Evolutionary conservation across 2,888 invertebrate genomes (phyloP).

Genomic region (Cheilosia variabilis): DNA sequence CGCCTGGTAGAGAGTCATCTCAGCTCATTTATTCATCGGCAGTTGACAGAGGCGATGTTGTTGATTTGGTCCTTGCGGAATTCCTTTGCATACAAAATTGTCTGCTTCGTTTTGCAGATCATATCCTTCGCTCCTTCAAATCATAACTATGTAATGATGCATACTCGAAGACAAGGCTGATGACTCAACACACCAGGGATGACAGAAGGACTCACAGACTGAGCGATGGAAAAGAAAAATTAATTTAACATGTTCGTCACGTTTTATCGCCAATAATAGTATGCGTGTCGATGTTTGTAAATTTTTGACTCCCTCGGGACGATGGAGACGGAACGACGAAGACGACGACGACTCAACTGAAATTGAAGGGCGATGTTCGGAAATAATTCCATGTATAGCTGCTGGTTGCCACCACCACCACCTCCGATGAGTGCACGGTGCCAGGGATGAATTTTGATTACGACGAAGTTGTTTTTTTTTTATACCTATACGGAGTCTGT

Average conservation of each 20-base stretch:
- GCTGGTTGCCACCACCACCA: background rate
- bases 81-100: conserved; percentile 49
- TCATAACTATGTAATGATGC: conserved; percentile 21
- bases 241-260: conserved; percentile 51
- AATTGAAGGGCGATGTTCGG: conserved; percentile 27
- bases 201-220: conserved; percentile 1
- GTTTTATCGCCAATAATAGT: conserved; percentile 62
- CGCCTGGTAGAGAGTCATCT: conserved; percentile 15
- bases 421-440: background rate
- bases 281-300: conserved; percentile 55
- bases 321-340: background rate
- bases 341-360: background rate
- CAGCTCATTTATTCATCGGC: conserved; percentile 26
- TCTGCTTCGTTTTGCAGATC: conserved; percentile 20
- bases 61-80: conserved; percentile 3
- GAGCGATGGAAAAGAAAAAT: background rate
- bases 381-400: conserved; percentile 26
- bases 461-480: conserved; percentile 18
- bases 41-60: conserved; percentile 14
- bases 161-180: conserved; percentile 2
- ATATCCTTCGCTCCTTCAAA: background rate
- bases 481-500: background rate
- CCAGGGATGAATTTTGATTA: conserved; percentile 40
- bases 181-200: conserved; percentile 30
- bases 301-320: conserved; percentile 36